Percentiles rank a stretch among this genome's conserved stretches.
Conservation (phyloP, 2,113 vertebrate species). For the Lates calcarifer region DNA sequence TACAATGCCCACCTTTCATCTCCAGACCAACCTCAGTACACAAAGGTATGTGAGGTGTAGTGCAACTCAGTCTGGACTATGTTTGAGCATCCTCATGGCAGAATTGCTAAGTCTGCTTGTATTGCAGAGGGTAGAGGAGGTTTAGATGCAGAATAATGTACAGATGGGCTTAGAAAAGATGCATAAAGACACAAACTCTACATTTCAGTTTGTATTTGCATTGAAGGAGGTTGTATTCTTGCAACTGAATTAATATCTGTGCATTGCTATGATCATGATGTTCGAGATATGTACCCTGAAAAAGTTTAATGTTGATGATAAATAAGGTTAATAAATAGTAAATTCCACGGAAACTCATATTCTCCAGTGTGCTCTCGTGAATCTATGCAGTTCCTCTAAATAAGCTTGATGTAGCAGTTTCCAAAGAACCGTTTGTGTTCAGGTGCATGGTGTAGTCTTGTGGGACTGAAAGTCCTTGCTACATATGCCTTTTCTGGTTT, state of each 20-base stretch:
- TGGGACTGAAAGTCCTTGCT: slow-evolving; percentile 30
- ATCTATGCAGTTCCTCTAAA: slow-evolving; percentile 9
- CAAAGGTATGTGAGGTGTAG: slow-evolving; percentile 1
- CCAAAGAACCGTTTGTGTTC: slow-evolving; percentile 22
- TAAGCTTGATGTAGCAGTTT: slow-evolving; percentile 39
- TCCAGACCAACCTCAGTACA: not conserved
- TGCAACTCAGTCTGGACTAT: not conserved
- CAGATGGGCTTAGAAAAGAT: not conserved
- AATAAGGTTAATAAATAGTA: not conserved
- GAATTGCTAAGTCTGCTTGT: slow-evolving; percentile 1
- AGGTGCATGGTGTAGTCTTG: slow-evolving; percentile 8
- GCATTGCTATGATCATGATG: not conserved
- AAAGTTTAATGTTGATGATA: not conserved
- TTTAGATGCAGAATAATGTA: slow-evolving; percentile 19
- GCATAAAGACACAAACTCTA: not conserved
- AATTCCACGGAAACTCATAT: not conserved
- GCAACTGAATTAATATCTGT: not conserved
- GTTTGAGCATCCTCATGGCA: slow-evolving; percentile 10
- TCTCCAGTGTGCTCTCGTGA: not conserved
- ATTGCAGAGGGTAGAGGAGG: not conserved
- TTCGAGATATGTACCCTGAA: slow-evolving; percentile 2
- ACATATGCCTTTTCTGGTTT: slow-evolving; percentile 22
- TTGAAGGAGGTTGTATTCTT: not conserved
- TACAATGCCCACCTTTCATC: slow-evolving; percentile 16
- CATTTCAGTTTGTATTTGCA: not conserved